Conservation (phyloP, 1,140 invertebrate genomes). For the Drosophila repleta region DNA sequence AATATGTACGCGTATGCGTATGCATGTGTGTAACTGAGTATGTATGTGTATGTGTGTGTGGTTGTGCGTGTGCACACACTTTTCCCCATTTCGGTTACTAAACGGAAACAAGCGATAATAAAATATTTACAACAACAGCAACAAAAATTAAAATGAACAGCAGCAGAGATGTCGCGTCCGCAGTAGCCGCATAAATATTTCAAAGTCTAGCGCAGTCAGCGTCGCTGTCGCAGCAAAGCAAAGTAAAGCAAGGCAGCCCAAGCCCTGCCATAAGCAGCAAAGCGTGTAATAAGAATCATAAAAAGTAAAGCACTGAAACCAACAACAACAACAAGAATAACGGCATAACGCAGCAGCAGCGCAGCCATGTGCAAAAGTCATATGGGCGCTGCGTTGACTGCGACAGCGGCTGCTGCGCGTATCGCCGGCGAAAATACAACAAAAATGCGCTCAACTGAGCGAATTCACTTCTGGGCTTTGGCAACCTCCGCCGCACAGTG, state of each 20-base stretch:
- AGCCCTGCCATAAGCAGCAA: slow-evolving; percentile 55
- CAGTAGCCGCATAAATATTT: slow-evolving; percentile 48
- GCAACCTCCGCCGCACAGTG: slow-evolving; percentile 39
- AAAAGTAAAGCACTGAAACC: slow-evolving; percentile 59
- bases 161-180: slow-evolving; percentile 39
- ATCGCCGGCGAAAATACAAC: background rate
- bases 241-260: slow-evolving; percentile 2
- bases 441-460: slow-evolving; percentile 33
- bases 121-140: slow-evolving; percentile 75
- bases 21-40: background rate
- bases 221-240: slow-evolving; percentile 19
- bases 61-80: slow-evolving; percentile 42
- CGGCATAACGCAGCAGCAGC: slow-evolving; percentile 4
- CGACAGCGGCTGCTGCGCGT: slow-evolving; percentile 1
- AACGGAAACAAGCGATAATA: slow-evolving; percentile 82
- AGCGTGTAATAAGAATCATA: slow-evolving; percentile 73
- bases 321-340: slow-evolving; percentile 8
- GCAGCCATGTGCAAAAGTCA: slow-evolving; percentile 49
- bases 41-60: background rate
- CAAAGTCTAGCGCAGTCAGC: slow-evolving; percentile 46
- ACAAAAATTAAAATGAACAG: slow-evolving; percentile 50
- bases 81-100: slow-evolving; percentile 75
- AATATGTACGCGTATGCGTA: slow-evolving; percentile 59
- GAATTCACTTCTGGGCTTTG: slow-evolving; percentile 40
- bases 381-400: slow-evolving; percentile 29